Conservation (phyloP, 2,797 vertebrate genomes). For the Podarcis lilfordi region DNA sequence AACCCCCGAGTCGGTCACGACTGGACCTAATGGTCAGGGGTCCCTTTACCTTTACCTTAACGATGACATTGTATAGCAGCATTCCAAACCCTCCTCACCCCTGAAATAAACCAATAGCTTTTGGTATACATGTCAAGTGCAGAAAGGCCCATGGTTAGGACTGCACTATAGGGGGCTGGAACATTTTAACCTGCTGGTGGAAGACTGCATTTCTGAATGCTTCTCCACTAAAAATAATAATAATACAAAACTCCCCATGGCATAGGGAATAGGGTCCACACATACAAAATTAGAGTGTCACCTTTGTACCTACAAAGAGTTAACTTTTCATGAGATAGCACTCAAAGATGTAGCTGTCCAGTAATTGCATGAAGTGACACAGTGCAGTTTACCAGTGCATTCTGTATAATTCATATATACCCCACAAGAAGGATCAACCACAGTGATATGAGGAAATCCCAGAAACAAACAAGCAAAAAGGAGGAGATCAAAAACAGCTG, state of each 20-base stretch:
- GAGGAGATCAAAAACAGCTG: neutral
- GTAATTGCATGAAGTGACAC: neutral
- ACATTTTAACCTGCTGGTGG: neutral
- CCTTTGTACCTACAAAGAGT: neutral
- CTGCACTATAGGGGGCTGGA: neutral
- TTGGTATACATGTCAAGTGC: too few species aligned
- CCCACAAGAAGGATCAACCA: neutral
- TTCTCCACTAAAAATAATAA: neutral
- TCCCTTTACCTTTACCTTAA: too few species aligned
- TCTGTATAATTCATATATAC: neutral
- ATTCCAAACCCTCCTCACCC: too few species aligned
- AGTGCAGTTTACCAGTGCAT: neutral
- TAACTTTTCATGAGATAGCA: neutral
- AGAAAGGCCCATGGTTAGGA: too few species aligned
- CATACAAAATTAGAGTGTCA: neutral
- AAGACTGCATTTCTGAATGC: neutral
- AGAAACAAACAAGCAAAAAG: too few species aligned
- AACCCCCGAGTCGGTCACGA: too few species aligned
- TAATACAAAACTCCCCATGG: neutral
- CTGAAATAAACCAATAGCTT: too few species aligned
- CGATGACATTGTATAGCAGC: too few species aligned
- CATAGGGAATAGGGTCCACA: too few species aligned
- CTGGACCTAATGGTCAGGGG: too few species aligned
- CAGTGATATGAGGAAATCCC: neutral
- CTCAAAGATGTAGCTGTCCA: neutral